Base-by-base conservation (phyloP, 2,113 vertebrate genomes). In the Hemibagrus wyckioides region DNA sequence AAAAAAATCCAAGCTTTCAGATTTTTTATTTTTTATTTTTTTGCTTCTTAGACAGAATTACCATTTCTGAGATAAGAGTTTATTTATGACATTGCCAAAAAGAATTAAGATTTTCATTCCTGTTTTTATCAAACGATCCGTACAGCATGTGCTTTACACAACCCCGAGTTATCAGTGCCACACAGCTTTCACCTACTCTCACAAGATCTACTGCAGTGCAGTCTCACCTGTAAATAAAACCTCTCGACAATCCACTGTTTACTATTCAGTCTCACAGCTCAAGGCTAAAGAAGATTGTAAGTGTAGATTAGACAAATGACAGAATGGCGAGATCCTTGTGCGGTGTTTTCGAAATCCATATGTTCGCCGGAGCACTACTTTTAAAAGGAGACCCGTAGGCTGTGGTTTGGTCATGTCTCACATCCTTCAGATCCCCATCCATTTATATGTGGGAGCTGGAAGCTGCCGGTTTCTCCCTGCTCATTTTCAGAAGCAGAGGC, bases 171-270 rank as follows among this genome's bases (percentile, higher is more conserved):
- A 85, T 85, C 83, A 76, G 83, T 33, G 41, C 39, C 83, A 33
- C 28, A 59, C 71, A 76, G 83, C 33, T 69, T 85, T 75, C 33
- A n/a, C 69, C 33, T 41, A 21, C 30, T 84, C 79, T 28, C 6
- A 36, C 21, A 59, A 59, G 63, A 69, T 52, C 65, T 54, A 52
- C 83, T 56, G 65, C 48, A 73, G 33, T 81, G 79, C 54, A 41
- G 79, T 15, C 79, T 81, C 23, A 81, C 79, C 79, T 81, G 79
- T 59, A 81, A 81, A 81, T 81, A 81, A 80, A 86, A 54, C 75
- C 75, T 67, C 59, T 77, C 9, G 54, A 75, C 73, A 86, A 50
- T 65, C n/a, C 73, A 54, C 41, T 79, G 71, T 86, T 85, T 80
- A 52, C 84, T 80, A 50, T 85, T 79, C 71, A 63, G 56, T 48